Conservation (phyloP, 1,140 invertebrate species). For the Branchinecta lynchi region DNA sequence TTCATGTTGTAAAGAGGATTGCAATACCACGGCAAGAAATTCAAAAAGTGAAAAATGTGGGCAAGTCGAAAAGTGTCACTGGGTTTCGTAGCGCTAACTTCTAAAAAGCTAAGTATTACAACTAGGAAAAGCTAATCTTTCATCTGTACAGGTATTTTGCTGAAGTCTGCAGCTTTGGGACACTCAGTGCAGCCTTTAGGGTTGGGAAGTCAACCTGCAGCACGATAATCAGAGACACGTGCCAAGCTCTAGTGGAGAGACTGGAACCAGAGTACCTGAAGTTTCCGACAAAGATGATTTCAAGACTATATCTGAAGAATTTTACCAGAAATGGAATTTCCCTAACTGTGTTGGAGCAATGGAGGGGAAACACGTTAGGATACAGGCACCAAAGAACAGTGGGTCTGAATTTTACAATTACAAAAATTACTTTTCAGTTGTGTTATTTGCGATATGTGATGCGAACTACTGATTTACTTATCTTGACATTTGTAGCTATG, state of each 20-base stretch:
- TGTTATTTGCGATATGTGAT: conserved; percentile 22
- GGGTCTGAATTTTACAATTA: conserved; percentile 24
- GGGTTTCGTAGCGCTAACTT: no score
- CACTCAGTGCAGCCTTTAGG: conserved; percentile 11
- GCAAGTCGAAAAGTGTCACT: no score
- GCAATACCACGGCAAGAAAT: no score
- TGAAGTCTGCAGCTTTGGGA: neutral
- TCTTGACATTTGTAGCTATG: conserved; percentile 22
- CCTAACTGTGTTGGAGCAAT: conserved; percentile 25
- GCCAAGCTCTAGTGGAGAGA: conserved; percentile 10
- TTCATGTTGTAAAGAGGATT: no score
- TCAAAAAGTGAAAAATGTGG: no score
- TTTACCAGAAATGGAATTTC: conserved; percentile 24
- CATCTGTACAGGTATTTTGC: neutral
- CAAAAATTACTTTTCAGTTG: conserved; percentile 22
- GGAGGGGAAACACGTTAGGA: conserved; percentile 25
- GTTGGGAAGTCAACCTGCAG: conserved; percentile 9
- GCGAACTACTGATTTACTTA: conserved; percentile 23
- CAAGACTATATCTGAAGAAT: conserved; percentile 22
- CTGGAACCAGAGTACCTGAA: conserved; percentile 23
- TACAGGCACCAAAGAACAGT: conserved; percentile 22
- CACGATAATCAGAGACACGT: conserved; percentile 14
- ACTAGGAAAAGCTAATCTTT: conserved; percentile 10
- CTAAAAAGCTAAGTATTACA: no score
- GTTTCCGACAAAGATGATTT: conserved; percentile 17